These are phyloP conservation scores for Pluvianellus socialis DNA, from an alignment of 2,113 vertebrate species.

Conservation along the genomic window DNA sequence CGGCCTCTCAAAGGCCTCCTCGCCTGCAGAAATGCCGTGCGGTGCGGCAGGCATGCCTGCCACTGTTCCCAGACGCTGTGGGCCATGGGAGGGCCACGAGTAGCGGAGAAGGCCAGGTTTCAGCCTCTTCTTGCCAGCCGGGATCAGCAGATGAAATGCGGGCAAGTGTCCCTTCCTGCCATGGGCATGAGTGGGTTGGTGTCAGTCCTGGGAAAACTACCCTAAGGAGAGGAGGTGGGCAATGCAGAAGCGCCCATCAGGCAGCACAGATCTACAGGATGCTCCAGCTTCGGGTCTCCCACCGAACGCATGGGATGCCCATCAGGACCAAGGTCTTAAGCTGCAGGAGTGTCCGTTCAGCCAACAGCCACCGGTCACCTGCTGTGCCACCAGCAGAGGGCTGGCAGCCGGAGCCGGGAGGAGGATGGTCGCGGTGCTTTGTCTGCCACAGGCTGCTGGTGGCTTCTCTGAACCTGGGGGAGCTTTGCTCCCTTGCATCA, in stretches of 20 bases:
- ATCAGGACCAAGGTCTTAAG: neutral
- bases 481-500: neutral
- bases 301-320: accelerated
- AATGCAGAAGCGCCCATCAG: neutral
- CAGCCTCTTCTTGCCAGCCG: neutral
- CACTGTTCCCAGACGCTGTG: neutral
- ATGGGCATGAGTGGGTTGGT: accelerated
- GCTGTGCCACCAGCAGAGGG: neutral
- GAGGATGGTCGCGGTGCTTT: accelerated
- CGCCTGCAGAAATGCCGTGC: neutral
- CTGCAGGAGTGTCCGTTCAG: neutral
- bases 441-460: neutral
- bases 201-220: neutral
- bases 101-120: neutral
- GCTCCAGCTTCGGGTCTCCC: neutral
- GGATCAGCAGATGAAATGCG: neutral
- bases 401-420: neutral
- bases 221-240: accelerated
- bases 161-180: neutral
- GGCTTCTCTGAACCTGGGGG: neutral
- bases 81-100: neutral
- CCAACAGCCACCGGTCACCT: neutral
- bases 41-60: neutral
- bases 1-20: conserved; percentile 46
- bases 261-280: neutral